Percentiles rank a stretch among this genome's conserved stretches.
Conservation (phyloP, 2,113 vertebrate species). For the Labeo catla region DNA sequence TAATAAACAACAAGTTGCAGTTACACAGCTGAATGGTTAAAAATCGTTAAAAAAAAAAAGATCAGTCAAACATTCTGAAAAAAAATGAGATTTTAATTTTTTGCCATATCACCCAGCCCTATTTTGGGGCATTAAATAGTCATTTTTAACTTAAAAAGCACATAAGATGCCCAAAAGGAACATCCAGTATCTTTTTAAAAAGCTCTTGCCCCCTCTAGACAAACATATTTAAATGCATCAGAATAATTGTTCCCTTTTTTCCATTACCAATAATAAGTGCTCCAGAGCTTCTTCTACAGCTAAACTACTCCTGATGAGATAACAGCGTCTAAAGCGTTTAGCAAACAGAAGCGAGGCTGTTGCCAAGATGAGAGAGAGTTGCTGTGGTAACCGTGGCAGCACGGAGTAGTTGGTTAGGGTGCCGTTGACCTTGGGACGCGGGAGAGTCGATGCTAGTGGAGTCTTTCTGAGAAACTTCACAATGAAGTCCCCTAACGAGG, state of each 20-base stretch:
- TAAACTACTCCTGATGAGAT: constrained; percentile 16
- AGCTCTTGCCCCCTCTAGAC: neutral
- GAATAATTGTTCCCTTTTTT: neutral
- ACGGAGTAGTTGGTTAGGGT: neutral
- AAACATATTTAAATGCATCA: constrained; percentile 11
- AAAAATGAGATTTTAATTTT: no score
- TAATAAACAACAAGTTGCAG: no score
- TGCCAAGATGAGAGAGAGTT: constrained; percentile 42
- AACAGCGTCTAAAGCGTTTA: constrained; percentile 3
- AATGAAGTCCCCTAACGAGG: neutral
- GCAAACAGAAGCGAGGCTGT: constrained; percentile 14
- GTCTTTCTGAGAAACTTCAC: constrained; percentile 16
- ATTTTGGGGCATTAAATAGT: neutral
- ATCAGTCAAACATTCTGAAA: no score
- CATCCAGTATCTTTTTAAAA: neutral
- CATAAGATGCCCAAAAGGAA: neutral
- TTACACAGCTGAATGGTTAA: no score
- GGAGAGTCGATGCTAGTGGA: neutral
- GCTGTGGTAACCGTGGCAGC: constrained; percentile 54
- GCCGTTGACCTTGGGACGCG: constrained; percentile 20
- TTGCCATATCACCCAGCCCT: no score
- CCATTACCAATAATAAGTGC: neutral
- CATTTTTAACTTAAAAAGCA: neutral
- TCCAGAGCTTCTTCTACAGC: neutral
- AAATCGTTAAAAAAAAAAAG: no score